Conservation (phyloP, 2,797 vertebrate genomes). For the Oryzias dopingdopingensis region DNA sequence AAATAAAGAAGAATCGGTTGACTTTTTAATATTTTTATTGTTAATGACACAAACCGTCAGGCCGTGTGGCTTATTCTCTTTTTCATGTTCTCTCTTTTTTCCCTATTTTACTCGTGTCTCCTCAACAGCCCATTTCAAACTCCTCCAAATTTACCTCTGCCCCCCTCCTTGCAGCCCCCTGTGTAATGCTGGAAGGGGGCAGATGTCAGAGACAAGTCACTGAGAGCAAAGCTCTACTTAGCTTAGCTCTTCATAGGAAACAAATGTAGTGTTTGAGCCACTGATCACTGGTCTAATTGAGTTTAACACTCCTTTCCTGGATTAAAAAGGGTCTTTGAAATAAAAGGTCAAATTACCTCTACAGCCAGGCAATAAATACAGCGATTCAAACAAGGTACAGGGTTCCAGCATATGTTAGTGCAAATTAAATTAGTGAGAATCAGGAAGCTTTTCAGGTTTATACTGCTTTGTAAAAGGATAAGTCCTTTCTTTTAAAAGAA, state of each 20-base stretch:
- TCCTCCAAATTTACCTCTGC: slow-evolving; percentile 46
- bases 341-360: slow-evolving; percentile 83
- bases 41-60: slow-evolving; percentile 68
- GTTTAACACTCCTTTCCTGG: slow-evolving; percentile 82
- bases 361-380: slow-evolving; percentile 84
- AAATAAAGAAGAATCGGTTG: too few relatives aligned
- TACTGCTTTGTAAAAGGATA: slow-evolving; percentile 47
- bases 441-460: slow-evolving; percentile 63
- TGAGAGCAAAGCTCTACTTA: slow-evolving; percentile 44
- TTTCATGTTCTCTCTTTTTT: slow-evolving; percentile 31
- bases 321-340: slow-evolving; percentile 79
- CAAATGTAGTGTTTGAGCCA: slow-evolving; percentile 82
- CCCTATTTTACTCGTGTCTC: slow-evolving; percentile 52
- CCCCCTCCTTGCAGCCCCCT: slow-evolving; percentile 42
- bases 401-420: slow-evolving; percentile 78
- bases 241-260: slow-evolving; percentile 68
- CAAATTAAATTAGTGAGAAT: slow-evolving; percentile 81
- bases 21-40: too few relatives aligned
- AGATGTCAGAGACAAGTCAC: slow-evolving; percentile 46
- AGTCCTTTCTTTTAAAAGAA: too few relatives aligned
- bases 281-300: slow-evolving; percentile 82
- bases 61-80: slow-evolving; percentile 51
- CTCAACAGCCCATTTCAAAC: slow-evolving; percentile 39
- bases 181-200: slow-evolving; percentile 40
- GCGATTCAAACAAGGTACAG: slow-evolving; percentile 82